Percentiles rank a stretch among this genome's conserved stretches.
These are phyloP conservation scores for Aleiodes alternator DNA, from an alignment of 2,888 invertebrate genomes.

Conservation along the genomic window DNA sequence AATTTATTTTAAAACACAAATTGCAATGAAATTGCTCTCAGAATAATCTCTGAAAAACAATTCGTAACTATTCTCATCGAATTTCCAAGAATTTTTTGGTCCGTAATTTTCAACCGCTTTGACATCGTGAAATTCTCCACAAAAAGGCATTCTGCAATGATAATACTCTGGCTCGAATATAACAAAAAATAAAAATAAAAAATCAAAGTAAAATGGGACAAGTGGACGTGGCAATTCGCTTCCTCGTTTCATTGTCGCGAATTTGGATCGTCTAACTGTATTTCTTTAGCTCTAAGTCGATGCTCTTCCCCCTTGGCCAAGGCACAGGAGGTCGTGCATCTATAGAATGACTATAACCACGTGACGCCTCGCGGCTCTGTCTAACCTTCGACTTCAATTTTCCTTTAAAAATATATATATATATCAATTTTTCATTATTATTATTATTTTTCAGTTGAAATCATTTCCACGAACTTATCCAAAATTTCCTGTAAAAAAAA, in stretches of 20 bases:
- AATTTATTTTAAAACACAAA: constrained; percentile 19
- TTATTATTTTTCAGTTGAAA: not conserved
- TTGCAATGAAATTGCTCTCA: not conserved
- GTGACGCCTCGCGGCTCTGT: constrained; percentile 43
- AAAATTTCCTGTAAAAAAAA: not conserved
- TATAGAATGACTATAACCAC: constrained; percentile 33
- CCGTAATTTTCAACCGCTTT: too few species aligned
- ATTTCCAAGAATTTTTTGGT: too few species aligned
- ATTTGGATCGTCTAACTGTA: constrained; percentile 75
- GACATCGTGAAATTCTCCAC: too few species aligned
- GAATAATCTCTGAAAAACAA: constrained; percentile 16
- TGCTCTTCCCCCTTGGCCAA: constrained; percentile 50
- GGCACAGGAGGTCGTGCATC: constrained; percentile 54
- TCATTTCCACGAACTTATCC: constrained; percentile 26
- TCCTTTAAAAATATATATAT: not conserved
- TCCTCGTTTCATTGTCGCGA: constrained; percentile 72
- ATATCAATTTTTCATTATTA: too few species aligned
- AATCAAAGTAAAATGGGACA: constrained; percentile 20
- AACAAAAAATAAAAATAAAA: not conserved
- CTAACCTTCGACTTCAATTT: constrained; percentile 36
- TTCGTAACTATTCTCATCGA: not conserved
- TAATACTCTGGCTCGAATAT: not conserved
- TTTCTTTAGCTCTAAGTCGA: constrained; percentile 53
- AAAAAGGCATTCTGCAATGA: not conserved
- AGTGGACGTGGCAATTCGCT: constrained; percentile 23